phyloP scores from a whole-genome alignment of 1,140 invertebrate species.

The Hormaphis cornu region DNA sequence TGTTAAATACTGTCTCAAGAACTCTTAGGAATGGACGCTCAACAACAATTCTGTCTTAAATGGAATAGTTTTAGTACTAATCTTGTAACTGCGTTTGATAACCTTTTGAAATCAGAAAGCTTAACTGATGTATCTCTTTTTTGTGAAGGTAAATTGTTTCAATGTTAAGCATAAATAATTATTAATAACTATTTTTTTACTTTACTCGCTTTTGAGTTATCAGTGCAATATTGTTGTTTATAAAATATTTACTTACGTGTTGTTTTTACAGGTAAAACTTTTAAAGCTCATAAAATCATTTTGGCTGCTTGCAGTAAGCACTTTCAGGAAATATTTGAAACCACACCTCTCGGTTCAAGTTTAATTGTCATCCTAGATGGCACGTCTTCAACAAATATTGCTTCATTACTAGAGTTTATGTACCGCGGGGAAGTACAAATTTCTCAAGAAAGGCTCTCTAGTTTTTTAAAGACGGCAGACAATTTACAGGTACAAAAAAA shows the following conservation, averaged over 20 bases:
- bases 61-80: constrained; percentile 86
- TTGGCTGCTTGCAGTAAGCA: constrained; percentile 88
- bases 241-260: neutral
- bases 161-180: neutral
- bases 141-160: constrained; percentile 70
- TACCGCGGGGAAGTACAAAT: constrained; percentile 87
- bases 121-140: constrained; percentile 80
- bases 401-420: constrained; percentile 83
- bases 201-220: neutral
- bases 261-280: constrained; percentile 65
- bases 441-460: constrained; percentile 76
- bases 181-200: neutral
- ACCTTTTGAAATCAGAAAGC: constrained; percentile 80
- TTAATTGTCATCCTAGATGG: constrained; percentile 80
- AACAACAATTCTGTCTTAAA: constrained; percentile 83
- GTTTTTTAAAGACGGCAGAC: constrained; percentile 82
- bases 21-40: constrained; percentile 62
- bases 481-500: constrained; percentile 61
- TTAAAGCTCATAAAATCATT: constrained; percentile 83
- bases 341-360: constrained; percentile 67
- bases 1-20: constrained; percentile 8
- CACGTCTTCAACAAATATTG: constrained; percentile 77
- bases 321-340: constrained; percentile 83
- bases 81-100: constrained; percentile 75
- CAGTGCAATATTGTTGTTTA: neutral